Conservation (phyloP, 2,113 vertebrate genomes). For the Tachycineta bicolor region DNA sequence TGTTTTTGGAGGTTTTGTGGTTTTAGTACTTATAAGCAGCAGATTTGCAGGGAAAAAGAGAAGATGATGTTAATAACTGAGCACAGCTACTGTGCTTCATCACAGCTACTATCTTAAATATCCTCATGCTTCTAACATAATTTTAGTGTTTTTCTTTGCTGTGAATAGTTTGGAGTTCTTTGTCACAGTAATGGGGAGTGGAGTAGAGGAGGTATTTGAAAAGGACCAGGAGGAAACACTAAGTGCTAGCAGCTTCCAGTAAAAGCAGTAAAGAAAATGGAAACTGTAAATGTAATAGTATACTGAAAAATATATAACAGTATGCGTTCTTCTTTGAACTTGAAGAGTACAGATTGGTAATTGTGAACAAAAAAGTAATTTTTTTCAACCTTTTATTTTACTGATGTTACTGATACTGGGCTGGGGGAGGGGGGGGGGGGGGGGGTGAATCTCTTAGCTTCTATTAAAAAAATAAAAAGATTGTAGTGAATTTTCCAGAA, state of each 20-base stretch:
- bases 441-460: not conserved
- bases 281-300: not conserved
- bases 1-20: fast-evolving
- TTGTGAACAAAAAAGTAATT: not conserved
- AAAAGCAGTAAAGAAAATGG: not conserved
- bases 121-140: not conserved
- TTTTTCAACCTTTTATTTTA: not conserved
- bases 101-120: not conserved
- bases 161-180: not conserved
- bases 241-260: not conserved
- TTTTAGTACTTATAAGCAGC: not conserved
- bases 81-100: not conserved
- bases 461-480: not conserved
- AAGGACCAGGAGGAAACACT: not conserved
- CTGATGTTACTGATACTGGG: not conserved
- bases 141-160: not conserved
- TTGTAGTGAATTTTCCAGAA: not conserved
- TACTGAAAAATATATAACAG: not conserved
- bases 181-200: not conserved
- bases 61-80: not conserved
- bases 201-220: not conserved
- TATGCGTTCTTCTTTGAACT: not conserved
- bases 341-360: not conserved
- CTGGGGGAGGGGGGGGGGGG: too few relatives aligned
- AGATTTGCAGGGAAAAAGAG: not conserved